Evolutionary conservation across 2,797 vertebrate species (phyloP).

Genomic region (Halcyon badia): DNA sequence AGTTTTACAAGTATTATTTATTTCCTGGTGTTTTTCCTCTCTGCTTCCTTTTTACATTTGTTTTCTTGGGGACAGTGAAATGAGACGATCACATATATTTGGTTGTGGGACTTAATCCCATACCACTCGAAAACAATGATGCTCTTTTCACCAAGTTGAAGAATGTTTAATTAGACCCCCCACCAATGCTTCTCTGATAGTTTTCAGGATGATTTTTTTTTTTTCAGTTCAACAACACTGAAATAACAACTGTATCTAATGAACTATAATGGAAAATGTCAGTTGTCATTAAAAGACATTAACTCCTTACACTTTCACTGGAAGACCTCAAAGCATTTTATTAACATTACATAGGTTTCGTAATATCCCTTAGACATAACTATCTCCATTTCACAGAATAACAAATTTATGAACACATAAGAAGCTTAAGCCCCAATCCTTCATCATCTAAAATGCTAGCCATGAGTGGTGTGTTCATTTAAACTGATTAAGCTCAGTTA

Average conservation of each 20-base stretch:
- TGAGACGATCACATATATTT: not conserved
- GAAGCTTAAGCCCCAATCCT: slow-evolving; percentile 13
- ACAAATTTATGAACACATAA: slow-evolving; percentile 38
- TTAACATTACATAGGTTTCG: not conserved
- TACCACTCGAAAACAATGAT: not conserved
- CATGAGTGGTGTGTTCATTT: not conserved
- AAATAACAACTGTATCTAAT: not conserved
- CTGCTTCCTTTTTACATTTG: not conserved
- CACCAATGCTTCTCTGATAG: not conserved
- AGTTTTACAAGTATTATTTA: not conserved
- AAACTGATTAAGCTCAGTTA: slow-evolving; percentile 44
- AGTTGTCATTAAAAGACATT: not conserved
- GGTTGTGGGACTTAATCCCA: not conserved
- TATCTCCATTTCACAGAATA: slow-evolving; percentile 25
- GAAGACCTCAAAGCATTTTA: slow-evolving; percentile 11
- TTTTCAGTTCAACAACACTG: not conserved
- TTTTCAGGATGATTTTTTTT: not conserved
- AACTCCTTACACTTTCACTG: not conserved
- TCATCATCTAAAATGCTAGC: slow-evolving; percentile 1
- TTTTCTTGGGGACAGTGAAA: not conserved
- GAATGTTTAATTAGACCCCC: not conserved
- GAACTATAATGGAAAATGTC: not conserved
- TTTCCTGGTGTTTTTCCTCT: not conserved
- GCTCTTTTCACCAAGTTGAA: not conserved
- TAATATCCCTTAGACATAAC: not conserved